Evolutionary conservation across 2,113 vertebrate genomes (phyloP).

Genomic region (Pelodiscus sinensis): DNA sequence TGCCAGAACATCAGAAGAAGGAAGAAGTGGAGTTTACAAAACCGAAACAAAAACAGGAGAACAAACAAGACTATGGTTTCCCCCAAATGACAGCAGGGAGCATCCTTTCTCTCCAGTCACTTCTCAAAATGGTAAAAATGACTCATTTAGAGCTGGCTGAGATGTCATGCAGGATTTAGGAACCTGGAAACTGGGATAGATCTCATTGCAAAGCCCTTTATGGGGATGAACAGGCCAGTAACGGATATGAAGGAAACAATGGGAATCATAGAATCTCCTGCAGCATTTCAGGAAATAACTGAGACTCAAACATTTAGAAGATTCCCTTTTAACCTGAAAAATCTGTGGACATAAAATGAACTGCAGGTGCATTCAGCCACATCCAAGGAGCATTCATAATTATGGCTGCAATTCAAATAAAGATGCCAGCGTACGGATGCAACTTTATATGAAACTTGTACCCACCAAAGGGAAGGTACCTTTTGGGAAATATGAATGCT

Average conservation of each 20-base stretch:
- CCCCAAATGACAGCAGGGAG: constrained; percentile 12
- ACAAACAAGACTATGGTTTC: constrained; percentile 15
- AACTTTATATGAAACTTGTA: not conserved
- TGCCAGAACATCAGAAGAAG: not conserved
- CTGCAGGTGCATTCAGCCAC: not conserved
- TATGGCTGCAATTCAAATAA: not conserved
- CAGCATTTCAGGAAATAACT: not conserved
- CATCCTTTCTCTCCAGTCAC: not conserved
- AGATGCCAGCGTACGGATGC: not conserved
- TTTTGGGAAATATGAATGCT: not conserved
- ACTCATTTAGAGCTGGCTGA: constrained; percentile 19
- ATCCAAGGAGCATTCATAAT: accelerated
- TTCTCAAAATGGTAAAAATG: constrained; percentile 46
- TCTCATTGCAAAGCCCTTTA: not conserved
- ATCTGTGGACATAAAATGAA: not conserved
- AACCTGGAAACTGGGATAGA: not conserved
- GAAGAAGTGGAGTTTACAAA: not conserved
- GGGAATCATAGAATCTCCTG: not conserved
- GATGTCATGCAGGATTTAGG: not conserved
- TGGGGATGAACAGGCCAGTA: not conserved
- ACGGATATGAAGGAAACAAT: not conserved
- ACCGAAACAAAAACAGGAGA: not conserved
- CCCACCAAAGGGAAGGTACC: not conserved
- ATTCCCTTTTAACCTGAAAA: not conserved
- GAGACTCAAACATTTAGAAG: not conserved